A percentile compares a stretch with the other conserved stretches of the same genome.
phyloP scores from a whole-genome alignment of 2,113 vertebrate species.

The Sciurus niger region DNA sequence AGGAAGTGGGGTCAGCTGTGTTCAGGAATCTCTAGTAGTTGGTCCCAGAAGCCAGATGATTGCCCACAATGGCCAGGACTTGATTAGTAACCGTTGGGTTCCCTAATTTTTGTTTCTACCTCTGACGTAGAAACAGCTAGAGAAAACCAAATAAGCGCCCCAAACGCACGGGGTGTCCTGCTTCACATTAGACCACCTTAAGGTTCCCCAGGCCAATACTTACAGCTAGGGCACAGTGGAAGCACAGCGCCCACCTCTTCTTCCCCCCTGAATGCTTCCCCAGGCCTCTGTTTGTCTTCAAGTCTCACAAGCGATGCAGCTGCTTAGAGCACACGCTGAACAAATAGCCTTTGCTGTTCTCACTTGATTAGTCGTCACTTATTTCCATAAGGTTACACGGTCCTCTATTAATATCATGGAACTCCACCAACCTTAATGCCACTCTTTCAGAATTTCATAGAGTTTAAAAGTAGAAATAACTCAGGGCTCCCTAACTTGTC shows the following conservation, averaged over 20 bases:
- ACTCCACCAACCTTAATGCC: neutral
- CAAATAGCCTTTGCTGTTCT: neutral
- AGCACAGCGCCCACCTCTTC: accelerated
- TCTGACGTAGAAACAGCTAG: neutral
- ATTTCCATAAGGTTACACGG: neutral
- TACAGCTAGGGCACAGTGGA: neutral
- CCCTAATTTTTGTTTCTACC: neutral
- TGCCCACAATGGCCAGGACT: neutral
- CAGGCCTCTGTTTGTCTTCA: neutral
- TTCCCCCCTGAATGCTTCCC: neutral
- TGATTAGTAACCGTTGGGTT: neutral
- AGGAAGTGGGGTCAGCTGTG: neutral
- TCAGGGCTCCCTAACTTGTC: neutral
- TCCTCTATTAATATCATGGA: neutral
- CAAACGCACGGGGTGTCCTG: neutral
- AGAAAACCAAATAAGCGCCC: neutral
- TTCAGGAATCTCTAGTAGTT: neutral
- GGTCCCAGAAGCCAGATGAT: neutral
- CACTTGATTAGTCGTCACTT: neutral
- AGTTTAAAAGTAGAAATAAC: neutral
- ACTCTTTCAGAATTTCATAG: neutral
- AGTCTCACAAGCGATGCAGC: accelerated
- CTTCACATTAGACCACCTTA: neutral
- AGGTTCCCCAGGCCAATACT: neutral
- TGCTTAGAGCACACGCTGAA: neutral